A percentile compares a stretch with the other conserved stretches of the same genome.
Evolutionary conservation across 2,888 invertebrate genomes (phyloP).

Genomic region (Pammene aurita): DNA sequence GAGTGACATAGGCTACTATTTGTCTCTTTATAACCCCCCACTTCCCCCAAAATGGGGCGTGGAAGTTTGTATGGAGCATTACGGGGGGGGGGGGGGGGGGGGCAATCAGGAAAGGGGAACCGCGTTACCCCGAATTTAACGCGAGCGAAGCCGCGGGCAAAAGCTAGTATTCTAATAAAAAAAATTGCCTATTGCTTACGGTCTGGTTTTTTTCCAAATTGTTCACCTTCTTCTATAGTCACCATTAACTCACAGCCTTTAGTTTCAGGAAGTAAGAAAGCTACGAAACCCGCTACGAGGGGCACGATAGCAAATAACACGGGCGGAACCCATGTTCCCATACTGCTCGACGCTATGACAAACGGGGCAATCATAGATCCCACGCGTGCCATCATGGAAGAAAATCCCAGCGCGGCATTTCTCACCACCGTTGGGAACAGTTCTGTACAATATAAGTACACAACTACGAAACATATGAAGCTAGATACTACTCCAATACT

Average conservation of each 20-base stretch:
- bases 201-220: conserved; percentile 65
- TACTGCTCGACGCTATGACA: conserved; percentile 84
- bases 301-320: conserved; percentile 88
- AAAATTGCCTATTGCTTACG: conserved; percentile 19
- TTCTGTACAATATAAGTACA: conserved; percentile 94
- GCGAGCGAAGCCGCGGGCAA: too few species aligned
- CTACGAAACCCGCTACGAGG: conserved; percentile 79
- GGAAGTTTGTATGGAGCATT: too few species aligned
- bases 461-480: conserved; percentile 92
- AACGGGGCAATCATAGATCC: conserved; percentile 94
- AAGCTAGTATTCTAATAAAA: background rate
- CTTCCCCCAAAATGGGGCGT: too few species aligned
- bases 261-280: conserved; percentile 89
- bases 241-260: conserved; percentile 89
- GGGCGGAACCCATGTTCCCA: conserved; percentile 86
- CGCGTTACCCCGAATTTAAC: too few species aligned
- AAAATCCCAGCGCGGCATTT: conserved; percentile 93
- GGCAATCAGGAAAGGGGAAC: too few species aligned
- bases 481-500: conserved; percentile 90
- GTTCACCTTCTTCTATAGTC: conserved; percentile 91
- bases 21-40: too few species aligned
- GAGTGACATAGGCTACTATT: too few species aligned
- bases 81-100: too few species aligned
- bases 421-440: conserved; percentile 94
- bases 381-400: conserved; percentile 93